Conservation (phyloP, 1,140 invertebrate species). For the Bathynomus jamesi region DNA sequence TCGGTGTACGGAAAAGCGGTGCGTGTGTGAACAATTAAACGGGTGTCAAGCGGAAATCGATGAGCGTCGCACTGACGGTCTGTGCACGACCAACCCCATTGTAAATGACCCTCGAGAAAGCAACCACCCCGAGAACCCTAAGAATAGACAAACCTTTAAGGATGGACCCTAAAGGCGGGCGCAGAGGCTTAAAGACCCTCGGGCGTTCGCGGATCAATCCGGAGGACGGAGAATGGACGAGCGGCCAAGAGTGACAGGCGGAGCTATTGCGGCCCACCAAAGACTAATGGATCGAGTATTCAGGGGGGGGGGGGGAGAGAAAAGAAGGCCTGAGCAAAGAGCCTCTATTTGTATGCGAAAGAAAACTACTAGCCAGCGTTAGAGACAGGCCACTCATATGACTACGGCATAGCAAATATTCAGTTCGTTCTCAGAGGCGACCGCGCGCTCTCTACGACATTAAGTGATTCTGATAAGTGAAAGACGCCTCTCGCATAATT, state of each 20-base stretch:
- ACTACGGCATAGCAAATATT: too few relatives aligned
- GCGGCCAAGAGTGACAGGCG: background rate
- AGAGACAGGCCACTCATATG: too few relatives aligned
- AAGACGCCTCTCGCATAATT: too few relatives aligned
- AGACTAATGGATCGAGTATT: background rate
- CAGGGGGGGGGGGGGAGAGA: background rate
- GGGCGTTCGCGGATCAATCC: background rate
- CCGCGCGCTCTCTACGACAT: too few relatives aligned
- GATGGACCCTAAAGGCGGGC: background rate
- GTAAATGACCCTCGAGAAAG: background rate
- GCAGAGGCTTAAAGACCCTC: background rate
- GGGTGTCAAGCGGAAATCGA: constrained; percentile 32
- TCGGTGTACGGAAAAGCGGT: background rate
- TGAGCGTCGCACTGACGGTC: constrained; percentile 7
- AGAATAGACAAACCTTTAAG: background rate
- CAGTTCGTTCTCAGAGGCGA: too few relatives aligned
- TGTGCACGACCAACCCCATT: background rate
- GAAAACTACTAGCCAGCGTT: too few relatives aligned
- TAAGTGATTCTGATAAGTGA: too few relatives aligned
- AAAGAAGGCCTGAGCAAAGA: background rate
- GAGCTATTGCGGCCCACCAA: background rate
- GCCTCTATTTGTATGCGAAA: background rate
- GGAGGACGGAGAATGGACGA: background rate
- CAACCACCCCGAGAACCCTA: background rate
- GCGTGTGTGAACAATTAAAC: constrained; percentile 30